A percentile compares a stretch with the other conserved stretches of the same genome.
Conservation (phyloP, 1,140 invertebrate genomes). For the Vanessa tameamea region DNA sequence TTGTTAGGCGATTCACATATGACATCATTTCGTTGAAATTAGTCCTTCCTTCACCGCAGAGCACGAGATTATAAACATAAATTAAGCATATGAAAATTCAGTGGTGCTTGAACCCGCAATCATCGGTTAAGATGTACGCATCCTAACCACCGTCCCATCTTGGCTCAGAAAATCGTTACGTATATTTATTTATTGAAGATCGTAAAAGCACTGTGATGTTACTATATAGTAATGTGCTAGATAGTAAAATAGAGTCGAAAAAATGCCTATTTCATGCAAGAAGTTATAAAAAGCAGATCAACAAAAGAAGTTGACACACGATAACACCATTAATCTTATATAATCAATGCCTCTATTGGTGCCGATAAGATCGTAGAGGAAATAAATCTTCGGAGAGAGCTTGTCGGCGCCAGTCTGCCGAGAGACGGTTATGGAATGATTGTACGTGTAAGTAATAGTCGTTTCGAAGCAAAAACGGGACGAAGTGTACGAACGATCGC, state of each 20-base stretch:
- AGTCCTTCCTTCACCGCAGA: too few species aligned
- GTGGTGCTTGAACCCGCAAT: too few species aligned
- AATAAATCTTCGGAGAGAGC: conserved; percentile 26
- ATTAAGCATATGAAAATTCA: too few species aligned
- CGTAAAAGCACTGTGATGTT: not conserved
- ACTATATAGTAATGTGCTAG: not conserved
- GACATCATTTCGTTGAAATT: too few species aligned
- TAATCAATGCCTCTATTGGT: conserved; percentile 32
- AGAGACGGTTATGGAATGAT: conserved; percentile 25
- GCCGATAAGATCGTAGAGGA: conserved; percentile 30
- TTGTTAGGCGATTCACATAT: too few species aligned
- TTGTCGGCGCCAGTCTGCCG: conserved; percentile 34
- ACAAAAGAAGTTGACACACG: conserved; percentile 22
- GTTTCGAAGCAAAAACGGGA: conserved; percentile 22
- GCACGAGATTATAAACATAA: too few species aligned
- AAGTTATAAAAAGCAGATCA: conserved; percentile 11
- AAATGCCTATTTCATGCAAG: not conserved
- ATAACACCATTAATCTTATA: conserved; percentile 21
- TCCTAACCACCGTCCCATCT: too few species aligned
- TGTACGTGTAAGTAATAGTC: conserved; percentile 29
- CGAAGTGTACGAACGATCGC: not conserved
- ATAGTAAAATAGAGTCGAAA: not conserved
- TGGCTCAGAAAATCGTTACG: too few species aligned
- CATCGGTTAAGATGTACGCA: too few species aligned
- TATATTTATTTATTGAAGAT: too few species aligned